These are phyloP conservation scores for Asobara japonica DNA, from an alignment of 1,140 invertebrate species.

Conservation along the genomic window DNA sequence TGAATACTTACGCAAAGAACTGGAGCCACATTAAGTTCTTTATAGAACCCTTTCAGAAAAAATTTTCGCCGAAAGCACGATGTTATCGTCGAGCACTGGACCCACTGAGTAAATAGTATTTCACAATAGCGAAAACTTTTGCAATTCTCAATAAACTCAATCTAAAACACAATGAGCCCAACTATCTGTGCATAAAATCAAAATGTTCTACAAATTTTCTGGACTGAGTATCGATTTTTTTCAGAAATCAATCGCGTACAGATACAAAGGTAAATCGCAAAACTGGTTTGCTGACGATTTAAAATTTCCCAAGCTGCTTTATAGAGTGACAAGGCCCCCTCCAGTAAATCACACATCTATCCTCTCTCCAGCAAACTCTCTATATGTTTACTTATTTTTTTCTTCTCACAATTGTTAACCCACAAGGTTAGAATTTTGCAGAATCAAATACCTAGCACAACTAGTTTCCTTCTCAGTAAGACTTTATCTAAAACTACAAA, in stretches of 20 bases:
- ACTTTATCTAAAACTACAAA: background rate
- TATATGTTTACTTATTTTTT: background rate
- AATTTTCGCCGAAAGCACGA: too few relatives aligned
- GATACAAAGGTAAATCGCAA: background rate
- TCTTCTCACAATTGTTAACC: background rate
- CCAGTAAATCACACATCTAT: background rate
- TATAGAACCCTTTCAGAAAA: too few relatives aligned
- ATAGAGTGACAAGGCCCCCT: background rate
- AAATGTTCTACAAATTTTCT: too few relatives aligned
- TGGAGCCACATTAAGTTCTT: too few relatives aligned
- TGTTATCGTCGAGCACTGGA: too few relatives aligned
- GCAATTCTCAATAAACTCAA: too few relatives aligned
- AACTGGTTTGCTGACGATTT: background rate
- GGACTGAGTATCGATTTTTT: background rate
- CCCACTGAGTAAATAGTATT: too few relatives aligned
- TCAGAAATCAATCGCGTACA: background rate
- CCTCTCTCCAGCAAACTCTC: background rate
- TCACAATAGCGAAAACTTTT: too few relatives aligned
- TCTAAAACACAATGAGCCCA: too few relatives aligned
- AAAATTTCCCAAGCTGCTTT: background rate
- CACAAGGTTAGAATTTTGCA: background rate
- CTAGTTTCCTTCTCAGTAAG: background rate
- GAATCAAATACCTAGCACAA: background rate
- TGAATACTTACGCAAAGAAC: too few relatives aligned
- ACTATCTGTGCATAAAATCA: too few relatives aligned